Conservation (phyloP, 2,888 invertebrate genomes). For the Erebia aethiops region DNA sequence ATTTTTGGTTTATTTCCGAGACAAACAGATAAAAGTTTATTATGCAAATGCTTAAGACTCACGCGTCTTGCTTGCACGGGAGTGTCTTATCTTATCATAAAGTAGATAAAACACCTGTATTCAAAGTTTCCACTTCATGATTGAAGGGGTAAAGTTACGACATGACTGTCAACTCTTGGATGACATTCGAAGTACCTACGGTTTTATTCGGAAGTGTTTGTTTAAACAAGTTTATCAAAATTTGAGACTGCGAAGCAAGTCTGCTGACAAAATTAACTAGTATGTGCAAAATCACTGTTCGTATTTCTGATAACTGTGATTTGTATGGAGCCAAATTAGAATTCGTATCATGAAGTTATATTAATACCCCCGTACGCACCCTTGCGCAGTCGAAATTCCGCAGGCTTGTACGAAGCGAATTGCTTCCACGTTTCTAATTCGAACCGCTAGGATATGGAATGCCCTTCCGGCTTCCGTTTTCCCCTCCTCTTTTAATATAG, state of each 20-base stretch:
- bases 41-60: constrained; percentile 60
- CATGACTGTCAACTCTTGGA: constrained; percentile 39
- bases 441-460: too few species aligned
- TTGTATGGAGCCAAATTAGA: too few species aligned
- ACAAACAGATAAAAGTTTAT: constrained; percentile 54
- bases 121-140: constrained; percentile 66
- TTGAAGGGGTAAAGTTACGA: constrained; percentile 50
- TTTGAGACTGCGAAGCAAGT: too few species aligned
- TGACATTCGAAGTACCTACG: background rate
- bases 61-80: constrained; percentile 58
- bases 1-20: constrained; percentile 52
- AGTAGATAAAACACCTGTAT: constrained; percentile 61
- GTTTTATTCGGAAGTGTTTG: background rate
- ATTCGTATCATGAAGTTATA: too few species aligned
- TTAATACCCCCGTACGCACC: too few species aligned
- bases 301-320: background rate
- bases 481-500: too few species aligned
- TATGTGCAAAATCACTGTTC: background rate
- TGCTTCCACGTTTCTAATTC: too few species aligned
- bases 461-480: too few species aligned
- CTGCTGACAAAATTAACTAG: too few species aligned
- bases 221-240: too few species aligned
- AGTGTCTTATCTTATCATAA: constrained; percentile 74
- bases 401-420: too few species aligned
- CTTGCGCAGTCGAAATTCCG: too few species aligned